Base-by-base conservation (phyloP, 2,797 vertebrate species). In the Erpetoichthys calabaricus region DNA sequence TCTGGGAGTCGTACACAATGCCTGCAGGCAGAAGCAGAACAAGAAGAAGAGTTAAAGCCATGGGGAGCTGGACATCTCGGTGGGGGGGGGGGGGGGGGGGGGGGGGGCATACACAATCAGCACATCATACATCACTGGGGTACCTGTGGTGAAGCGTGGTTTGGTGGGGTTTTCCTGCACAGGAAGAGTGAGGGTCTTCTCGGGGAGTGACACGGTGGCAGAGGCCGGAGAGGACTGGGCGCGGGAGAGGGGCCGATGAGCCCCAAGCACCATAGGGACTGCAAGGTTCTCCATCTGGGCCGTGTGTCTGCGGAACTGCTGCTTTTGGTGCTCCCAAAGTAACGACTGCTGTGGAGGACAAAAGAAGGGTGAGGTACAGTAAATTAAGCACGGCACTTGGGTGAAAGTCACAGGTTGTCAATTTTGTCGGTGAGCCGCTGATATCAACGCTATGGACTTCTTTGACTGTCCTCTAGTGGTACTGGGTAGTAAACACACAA, bases 1-100 rank as follows among this genome's bases (percentile, higher is more conserved):
- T 98, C 65, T 92, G 89, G 2, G 92, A 92, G 68, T 97, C 94
- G 4, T 98, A 98, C 45, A 95, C 89, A 62, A 97, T 76, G 58
- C 94, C 94, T 97, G 67, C 9, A 47, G 7, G 47, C 8, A 44
- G n/a, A 57, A 3, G 8, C 5, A 3, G 50, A 45, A 56, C 3
- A 3, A 42, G 41, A 6, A 2, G n/a, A 43, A 10, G 42, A 7
- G 4, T 53, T 59, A 5, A 41, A 5, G 3, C n/a, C 4, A 7
- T 5, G 8, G 44, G 6, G 8, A 7, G 53, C 41, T 3, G 2
- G 42, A 44, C 7, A 5, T 6, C 1, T 51, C n/a, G 1, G 44
- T 3, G 5, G 43, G 25, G 56, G 44, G 5, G 44, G 9, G 47
- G 44, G 3, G 5, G 43, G 25, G 56, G 44, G 3, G 5, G 43